These are phyloP conservation scores for Baryphthengus martii DNA, from an alignment of 2,113 vertebrate species.

Conservation along the genomic window DNA sequence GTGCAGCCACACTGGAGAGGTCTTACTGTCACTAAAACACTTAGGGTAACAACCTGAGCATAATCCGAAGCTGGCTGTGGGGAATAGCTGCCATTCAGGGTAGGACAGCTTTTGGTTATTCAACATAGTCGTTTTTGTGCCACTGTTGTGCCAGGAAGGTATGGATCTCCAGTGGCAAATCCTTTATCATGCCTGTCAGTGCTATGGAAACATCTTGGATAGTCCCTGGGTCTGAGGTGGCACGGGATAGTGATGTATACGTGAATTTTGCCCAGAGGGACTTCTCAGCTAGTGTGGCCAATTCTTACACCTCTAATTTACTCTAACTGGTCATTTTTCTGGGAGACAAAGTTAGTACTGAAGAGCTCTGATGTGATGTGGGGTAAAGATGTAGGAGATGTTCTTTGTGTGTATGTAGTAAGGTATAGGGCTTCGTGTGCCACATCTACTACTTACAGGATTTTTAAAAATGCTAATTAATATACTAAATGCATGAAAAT, in stretches of 20 bases:
- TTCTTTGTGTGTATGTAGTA: background rate
- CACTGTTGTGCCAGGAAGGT: background rate
- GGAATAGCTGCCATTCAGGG: background rate
- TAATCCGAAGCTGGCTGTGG: background rate
- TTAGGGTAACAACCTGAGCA: background rate
- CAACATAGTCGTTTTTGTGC: background rate
- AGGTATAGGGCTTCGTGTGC: background rate
- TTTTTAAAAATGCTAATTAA: background rate
- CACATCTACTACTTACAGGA: background rate
- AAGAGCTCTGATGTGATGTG: background rate
- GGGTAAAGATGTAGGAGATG: background rate
- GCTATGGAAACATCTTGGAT: background rate
- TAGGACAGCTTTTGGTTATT: background rate
- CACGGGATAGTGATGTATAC: fast-evolving
- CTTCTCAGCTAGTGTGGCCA: background rate
- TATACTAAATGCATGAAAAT: background rate
- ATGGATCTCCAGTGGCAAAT: background rate
- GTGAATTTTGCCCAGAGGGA: background rate
- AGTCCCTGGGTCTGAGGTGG: background rate
- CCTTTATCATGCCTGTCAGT: background rate
- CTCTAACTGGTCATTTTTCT: background rate
- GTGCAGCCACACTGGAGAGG: background rate
- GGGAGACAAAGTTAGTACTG: background rate
- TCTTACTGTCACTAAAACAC: background rate
- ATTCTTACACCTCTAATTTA: background rate